Evolutionary conservation across 2,888 invertebrate species (phyloP), one percentile per base, ranked within the genome.

Genomic region (Blera fallax): DNA sequence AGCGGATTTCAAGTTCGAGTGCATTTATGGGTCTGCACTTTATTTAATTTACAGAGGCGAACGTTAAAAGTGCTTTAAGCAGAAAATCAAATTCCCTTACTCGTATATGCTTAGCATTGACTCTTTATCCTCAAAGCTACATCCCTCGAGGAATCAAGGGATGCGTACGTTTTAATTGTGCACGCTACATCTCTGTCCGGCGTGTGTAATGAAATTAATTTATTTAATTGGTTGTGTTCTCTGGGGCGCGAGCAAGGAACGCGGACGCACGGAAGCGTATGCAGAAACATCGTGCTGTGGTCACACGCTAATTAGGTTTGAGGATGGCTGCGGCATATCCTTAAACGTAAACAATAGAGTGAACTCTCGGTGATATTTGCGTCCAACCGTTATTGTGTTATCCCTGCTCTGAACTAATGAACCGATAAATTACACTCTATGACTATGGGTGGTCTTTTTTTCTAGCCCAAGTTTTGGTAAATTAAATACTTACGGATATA

Each of bases 171-270:
- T 43, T 40, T 80, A 76, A 70, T 76, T 85, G 65, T 58, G 21
- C 62, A 74, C 64, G 54, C 74, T 40, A 50, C 64, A 56, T 48
- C 45, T 24, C 21, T 3, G 43, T 40, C 32, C 58, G 45, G 11
- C 37, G 69, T 58, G 65, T 58, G 52, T 80, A 85, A 80, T 85
- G 74, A 70, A 85, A 85, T 85, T 85, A 85, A 80, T 85, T 80
- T 80, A 85, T 80, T 85, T 85, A 85, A 76, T 85, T 80, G 74
- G 80, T 64, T 70, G 74, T 52, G 54, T 76, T 76, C 43, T 43
- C 16, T 21, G 37, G 67, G 29, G 67, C 52, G 32, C 73, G 8
- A 21, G 34, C 10, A 58, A 58, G 60, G 18, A 37, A 43, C 8
- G 50, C 16, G 21, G 29, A 3, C 27, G 14, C 37, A 21, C 34